Conservation (phyloP, 2,113 vertebrate genomes). For the Neotoma lepida region DNA sequence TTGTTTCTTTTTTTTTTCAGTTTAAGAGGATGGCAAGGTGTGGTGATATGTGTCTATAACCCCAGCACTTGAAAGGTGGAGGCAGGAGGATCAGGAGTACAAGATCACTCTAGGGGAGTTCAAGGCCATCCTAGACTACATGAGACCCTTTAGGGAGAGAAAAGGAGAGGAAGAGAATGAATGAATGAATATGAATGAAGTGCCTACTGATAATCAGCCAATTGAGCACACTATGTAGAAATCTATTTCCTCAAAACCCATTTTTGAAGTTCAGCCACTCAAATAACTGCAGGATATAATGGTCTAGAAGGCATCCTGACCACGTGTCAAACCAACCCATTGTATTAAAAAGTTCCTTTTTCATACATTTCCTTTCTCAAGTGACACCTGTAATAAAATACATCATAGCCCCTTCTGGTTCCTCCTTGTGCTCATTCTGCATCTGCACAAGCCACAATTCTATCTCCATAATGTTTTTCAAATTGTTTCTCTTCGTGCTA, state of each 20-base stretch:
- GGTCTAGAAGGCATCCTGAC: neutral
- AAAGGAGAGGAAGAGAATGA: neutral
- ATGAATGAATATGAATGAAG: neutral
- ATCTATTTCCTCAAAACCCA: neutral
- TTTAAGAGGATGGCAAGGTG: neutral
- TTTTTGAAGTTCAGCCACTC: neutral
- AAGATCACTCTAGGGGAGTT: neutral
- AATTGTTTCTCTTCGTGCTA: neutral
- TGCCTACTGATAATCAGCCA: neutral
- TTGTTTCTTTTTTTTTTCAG: neutral
- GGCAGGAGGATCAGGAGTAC: neutral
- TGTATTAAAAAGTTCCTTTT: neutral
- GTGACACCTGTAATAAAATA: neutral
- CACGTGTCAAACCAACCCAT: neutral
- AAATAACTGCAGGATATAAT: neutral
- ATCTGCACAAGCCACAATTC: neutral
- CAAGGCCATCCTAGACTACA: neutral
- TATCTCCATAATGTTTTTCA: neutral
- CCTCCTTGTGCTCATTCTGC: neutral
- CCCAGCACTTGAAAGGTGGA: neutral
- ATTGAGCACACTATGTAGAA: neutral
- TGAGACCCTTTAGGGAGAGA: neutral
- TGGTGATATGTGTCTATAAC: neutral
- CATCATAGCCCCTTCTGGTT: neutral
- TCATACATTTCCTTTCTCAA: neutral